Conservation (phyloP, 2,797 vertebrate genomes). For the Anolis apletophallus region DNA sequence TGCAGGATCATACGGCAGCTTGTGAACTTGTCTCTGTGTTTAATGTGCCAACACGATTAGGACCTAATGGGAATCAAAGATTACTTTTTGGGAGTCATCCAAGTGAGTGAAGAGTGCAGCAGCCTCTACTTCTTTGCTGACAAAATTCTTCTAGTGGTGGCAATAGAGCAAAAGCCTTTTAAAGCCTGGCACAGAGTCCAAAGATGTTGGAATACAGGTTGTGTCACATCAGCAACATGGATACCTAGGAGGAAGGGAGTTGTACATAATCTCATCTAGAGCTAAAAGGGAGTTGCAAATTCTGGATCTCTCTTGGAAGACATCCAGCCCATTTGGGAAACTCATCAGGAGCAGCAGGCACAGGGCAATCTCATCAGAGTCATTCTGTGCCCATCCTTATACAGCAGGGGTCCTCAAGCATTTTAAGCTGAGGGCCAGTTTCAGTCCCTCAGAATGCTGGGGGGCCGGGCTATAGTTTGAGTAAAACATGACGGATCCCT, state of each 20-base stretch:
- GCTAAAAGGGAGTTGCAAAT: background rate
- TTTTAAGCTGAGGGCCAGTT: no score
- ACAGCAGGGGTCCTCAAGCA: no score
- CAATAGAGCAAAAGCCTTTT: background rate
- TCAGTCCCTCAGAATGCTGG: no score
- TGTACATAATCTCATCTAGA: background rate
- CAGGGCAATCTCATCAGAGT: background rate
- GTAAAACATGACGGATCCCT: no score
- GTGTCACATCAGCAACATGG: background rate
- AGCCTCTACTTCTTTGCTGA: background rate
- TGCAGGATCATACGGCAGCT: background rate
- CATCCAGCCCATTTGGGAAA: background rate
- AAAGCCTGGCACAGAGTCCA: background rate
- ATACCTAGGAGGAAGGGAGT: background rate
- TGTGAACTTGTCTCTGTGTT: fast-evolving
- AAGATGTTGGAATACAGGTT: background rate
- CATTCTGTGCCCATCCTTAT: background rate
- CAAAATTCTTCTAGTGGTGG: background rate
- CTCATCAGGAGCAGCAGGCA: background rate
- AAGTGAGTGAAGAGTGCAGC: fast-evolving
- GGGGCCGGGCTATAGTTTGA: no score
- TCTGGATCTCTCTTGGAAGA: background rate
- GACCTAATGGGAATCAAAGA: fast-evolving
- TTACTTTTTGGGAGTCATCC: background rate
- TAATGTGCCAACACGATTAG: fast-evolving